phyloP scores from a whole-genome alignment of 2,113 vertebrate species.

The Lycocorax pyrrhopterus region DNA sequence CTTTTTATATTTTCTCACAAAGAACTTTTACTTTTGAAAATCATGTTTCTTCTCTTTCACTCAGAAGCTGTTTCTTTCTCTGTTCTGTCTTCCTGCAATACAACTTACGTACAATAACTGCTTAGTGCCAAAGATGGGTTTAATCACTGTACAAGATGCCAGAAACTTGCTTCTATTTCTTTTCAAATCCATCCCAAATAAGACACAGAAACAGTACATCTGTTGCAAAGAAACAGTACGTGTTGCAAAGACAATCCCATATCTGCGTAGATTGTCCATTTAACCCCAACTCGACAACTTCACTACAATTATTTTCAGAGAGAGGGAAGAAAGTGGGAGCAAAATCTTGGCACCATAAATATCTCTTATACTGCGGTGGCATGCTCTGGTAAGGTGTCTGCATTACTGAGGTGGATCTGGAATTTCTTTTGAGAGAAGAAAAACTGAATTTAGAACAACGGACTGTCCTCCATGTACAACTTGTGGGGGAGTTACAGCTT shows the following conservation, averaged over 20 bases:
- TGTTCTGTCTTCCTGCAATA: not conserved
- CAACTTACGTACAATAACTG: not conserved
- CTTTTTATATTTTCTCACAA: not conserved
- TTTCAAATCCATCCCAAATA: not conserved
- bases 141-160: not conserved
- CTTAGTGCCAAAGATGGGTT: not conserved
- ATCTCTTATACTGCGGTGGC: not conserved
- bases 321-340: not conserved
- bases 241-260: not conserved
- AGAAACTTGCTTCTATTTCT: not conserved
- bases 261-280: not conserved
- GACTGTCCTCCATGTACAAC: not conserved
- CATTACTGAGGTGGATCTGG: not conserved
- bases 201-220: not conserved
- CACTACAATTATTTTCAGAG: not conserved
- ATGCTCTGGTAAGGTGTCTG: not conserved
- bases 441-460: not conserved
- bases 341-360: not conserved
- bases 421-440: not conserved
- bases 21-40: not conserved
- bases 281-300: not conserved
- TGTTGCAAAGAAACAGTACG: not conserved
- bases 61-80: not conserved
- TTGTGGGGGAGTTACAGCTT: not conserved
- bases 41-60: not conserved